These are phyloP conservation scores for Microcebus griseorufus DNA, from an alignment of 2,113 vertebrate species.

Conservation along the genomic window DNA sequence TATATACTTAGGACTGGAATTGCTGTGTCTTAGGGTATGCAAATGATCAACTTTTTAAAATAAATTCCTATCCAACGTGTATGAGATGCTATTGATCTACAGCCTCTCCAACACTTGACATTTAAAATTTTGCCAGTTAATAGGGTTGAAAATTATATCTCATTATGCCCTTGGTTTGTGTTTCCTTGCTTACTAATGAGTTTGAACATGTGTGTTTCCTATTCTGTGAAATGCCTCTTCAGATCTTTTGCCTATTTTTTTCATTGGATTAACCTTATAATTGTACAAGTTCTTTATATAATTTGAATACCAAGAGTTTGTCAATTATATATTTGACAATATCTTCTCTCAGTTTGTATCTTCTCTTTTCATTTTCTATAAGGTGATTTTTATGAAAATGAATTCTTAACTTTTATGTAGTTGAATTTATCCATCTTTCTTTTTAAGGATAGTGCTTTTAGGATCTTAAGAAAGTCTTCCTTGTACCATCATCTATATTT, in stretches of 20 bases:
- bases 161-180: not conserved
- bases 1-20: not conserved
- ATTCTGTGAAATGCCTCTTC: not conserved
- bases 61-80: not conserved
- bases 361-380: conserved; percentile 17
- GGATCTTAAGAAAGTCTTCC: not conserved
- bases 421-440: not conserved
- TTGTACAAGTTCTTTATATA: not conserved
- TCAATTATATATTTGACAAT: not conserved
- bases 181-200: not conserved
- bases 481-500: not conserved
- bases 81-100: not conserved
- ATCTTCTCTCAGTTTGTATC: not conserved
- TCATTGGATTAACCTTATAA: not conserved
- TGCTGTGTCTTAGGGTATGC: not conserved
- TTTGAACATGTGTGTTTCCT: not conserved
- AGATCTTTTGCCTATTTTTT: not conserved
- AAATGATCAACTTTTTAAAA: not conserved
- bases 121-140: not conserved
- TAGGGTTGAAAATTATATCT: not conserved
- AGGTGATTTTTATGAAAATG: not conserved
- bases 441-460: conserved; percentile 27
- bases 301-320: not conserved
- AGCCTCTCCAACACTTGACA: not conserved
- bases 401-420: conserved; percentile 27